Base-by-base conservation (phyloP, 1,140 invertebrate genomes). In the Thaumatotibia leucotreta region DNA sequence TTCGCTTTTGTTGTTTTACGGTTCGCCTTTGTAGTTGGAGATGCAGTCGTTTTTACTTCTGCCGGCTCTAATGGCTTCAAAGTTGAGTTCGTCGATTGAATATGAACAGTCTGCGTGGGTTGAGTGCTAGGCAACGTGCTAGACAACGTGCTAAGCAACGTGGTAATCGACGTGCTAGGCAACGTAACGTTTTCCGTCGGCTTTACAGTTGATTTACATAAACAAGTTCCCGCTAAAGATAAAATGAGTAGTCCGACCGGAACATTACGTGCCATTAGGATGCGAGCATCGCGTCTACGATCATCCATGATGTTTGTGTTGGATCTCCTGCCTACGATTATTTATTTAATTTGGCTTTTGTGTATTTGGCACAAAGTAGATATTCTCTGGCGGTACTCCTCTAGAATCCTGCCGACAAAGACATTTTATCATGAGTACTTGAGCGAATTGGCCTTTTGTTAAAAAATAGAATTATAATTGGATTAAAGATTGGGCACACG, bases 1-100 rank as follows among this genome's bases (percentile, higher is more conserved):
- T 75, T 72, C 62, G 69, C 74, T 74, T 76, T 87, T 79, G 82
- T 84, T 81, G 73, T 79, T 79, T 80, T 82, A 77, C 73, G 69
- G 67, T 45, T 78, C 65, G 73, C 74, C 72, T 83, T 85, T 90
- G 82, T 85, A 66, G 73, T 83, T 75, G 74, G 73, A 75, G 80
- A 75, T 68, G 72, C 61, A 68, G 74, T 69, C 52, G 75, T 71
- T 35, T 72, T 67, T 62, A 72, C 68, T 73, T 72, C 71, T 65
- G 77, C 83, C 63, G 73, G 72, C 67, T 70, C 66, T 82, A 77
- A 79, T 81, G 68, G 80, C 67, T 82, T 73, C 52, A 66, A 65
- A 61, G 67, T 80, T 31, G 71, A 64, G 62, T 72, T 77, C 69
- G 74, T 78, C 23, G 76, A 68, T 17, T 17, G 66, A 64, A 70